Conservation (phyloP, 2,888 invertebrate genomes). For the Sphaerophoria rueppellii region DNA sequence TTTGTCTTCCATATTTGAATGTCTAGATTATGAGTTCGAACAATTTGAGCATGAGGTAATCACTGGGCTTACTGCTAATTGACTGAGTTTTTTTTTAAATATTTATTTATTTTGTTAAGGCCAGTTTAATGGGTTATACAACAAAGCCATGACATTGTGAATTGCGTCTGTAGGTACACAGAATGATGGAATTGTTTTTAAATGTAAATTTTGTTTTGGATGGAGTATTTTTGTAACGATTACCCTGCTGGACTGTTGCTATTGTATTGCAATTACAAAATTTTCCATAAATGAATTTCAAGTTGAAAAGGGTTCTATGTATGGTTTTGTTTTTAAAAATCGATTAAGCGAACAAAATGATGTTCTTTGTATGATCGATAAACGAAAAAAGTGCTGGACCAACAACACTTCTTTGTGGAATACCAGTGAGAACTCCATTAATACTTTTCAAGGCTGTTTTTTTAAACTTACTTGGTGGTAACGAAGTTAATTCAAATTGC, state of each 20-base stretch:
- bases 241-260: background rate
- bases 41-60: constrained; percentile 60
- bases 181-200: constrained; percentile 32
- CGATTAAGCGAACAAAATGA: too few relatives aligned
- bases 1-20: constrained; percentile 49
- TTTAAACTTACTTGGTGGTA: too few relatives aligned
- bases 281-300: too few relatives aligned
- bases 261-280: constrained; percentile 4
- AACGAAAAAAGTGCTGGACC: too few relatives aligned
- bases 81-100: background rate
- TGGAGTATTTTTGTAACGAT: background rate
- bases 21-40: constrained; percentile 3
- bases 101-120: constrained; percentile 11
- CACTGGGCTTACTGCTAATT: constrained; percentile 26
- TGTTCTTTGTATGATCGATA: too few relatives aligned
- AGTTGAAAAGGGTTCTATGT: too few relatives aligned
- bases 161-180: background rate
- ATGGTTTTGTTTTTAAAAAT: too few relatives aligned
- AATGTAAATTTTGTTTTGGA: constrained; percentile 15
- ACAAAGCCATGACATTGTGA: constrained; percentile 24
- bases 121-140: constrained; percentile 4
- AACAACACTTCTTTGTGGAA: too few relatives aligned
- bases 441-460: too few relatives aligned
- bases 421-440: too few relatives aligned
- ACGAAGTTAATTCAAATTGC: too few relatives aligned